Evolutionary conservation across 2,113 vertebrate species (phyloP).

Genomic region (Neolamprologus longior): DNA sequence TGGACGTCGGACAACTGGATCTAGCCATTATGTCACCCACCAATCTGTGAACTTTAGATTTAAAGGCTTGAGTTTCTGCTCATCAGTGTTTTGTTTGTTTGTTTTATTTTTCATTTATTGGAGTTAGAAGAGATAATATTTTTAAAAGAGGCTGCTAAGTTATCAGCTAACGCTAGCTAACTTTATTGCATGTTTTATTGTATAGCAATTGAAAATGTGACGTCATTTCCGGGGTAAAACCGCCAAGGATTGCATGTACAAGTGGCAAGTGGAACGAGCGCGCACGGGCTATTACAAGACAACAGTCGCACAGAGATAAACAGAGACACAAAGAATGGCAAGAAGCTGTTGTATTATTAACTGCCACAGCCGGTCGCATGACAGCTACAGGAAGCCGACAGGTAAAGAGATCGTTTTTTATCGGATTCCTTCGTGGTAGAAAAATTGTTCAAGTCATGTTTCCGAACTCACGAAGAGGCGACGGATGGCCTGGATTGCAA

Average conservation of each 20-base stretch:
- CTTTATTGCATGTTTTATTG: background rate
- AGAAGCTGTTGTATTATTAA: background rate
- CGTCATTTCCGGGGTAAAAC: background rate
- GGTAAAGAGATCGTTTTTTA: background rate
- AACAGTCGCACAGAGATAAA: background rate
- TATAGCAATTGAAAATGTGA: background rate
- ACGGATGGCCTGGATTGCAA: background rate
- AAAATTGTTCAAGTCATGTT: background rate
- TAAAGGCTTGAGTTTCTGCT: background rate
- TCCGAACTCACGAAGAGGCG: background rate
- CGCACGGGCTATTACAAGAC: background rate
- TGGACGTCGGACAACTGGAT: background rate
- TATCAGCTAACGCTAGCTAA: background rate
- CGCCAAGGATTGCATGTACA: background rate
- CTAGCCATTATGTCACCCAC: background rate
- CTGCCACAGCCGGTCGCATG: background rate
- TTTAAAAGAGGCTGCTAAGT: background rate
- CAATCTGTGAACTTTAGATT: background rate
- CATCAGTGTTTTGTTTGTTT: background rate
- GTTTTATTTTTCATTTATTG: background rate
- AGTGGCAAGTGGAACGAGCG: background rate
- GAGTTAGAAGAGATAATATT: background rate
- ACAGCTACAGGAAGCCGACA: background rate
- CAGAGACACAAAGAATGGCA: background rate
- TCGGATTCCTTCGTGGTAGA: background rate